phyloP scores from a whole-genome alignment of 2,113 vertebrate genomes.

The Caloenas nicobarica region DNA sequence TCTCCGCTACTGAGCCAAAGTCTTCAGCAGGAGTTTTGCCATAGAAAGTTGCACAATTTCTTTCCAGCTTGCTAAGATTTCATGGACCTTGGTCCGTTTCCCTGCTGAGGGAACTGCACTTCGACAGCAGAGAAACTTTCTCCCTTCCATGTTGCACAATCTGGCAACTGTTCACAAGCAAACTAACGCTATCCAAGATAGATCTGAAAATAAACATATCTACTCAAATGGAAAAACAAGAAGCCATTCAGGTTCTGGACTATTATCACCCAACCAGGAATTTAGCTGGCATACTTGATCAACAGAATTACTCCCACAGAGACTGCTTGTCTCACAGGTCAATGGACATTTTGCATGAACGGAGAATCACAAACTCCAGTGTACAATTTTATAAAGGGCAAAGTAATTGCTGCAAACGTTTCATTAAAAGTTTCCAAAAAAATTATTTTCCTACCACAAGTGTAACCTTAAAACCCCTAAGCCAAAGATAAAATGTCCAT shows the following conservation, averaged over 20 bases:
- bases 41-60: neutral
- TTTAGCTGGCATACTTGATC: neutral
- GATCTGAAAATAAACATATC: neutral
- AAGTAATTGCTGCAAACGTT: neutral
- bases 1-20: neutral
- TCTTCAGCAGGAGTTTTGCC: neutral
- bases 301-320: neutral
- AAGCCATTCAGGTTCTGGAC: neutral
- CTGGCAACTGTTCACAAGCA: neutral
- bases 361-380: neutral
- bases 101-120: neutral
- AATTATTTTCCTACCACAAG: neutral
- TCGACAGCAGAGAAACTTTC: neutral
- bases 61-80: neutral
- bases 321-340: neutral
- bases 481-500: neutral
- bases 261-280: neutral
- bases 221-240: neutral
- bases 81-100: neutral
- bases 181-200: neutral
- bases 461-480: neutral
- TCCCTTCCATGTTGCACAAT: neutral
- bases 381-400: neutral
- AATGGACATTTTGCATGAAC: neutral
- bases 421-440: neutral